Evolutionary conservation across 2,888 invertebrate species (phyloP), one percentile per base, ranked within the genome.

Genomic region (Hoplodrina blanda): DNA sequence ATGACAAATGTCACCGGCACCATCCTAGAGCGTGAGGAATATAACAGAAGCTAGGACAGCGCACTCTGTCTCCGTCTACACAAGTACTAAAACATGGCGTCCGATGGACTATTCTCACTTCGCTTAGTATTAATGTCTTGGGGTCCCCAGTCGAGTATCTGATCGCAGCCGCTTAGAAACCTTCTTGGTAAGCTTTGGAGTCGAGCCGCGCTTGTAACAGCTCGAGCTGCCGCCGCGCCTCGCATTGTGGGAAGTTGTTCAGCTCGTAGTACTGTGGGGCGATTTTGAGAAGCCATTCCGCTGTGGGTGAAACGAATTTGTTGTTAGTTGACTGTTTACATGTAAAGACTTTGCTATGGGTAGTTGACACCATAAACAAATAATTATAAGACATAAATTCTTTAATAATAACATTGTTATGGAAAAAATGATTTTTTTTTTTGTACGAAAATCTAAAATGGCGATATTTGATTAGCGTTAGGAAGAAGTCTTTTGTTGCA

Each of bases 191-290:
- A 82, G 98, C 98, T 90, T 98, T 97, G 20, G 98, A 98, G 83
- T 99, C 98, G 91, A 99, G 96, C 84, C 98, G 97, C 61, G 97
- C 97, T 90, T 98, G 98, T 77, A 99, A 95, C 81, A 98, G 96
- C 96, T 99, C 98, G 79, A 99, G 96, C 90, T 99, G 99, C 62
- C 99, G 96, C 89, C 98, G 98, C 8, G 99, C 99, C 94, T 99
- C 99, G 92, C 99, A 99, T 89, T 98, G 98, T 0, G 99, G 99
- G 96, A 99, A 99, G 95, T 99, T 99, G 90, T 98, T 97, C 93
- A 99, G 97, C 92, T 99, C 99, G 92, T 99, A 99, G 96, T 99
- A 99, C 93, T 99, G 99, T 0, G 99, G 99, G 0, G 99, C 99
- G 77, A 99, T 98, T 91, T 98, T 98, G 30, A 99, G 95, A 64